Conservation (phyloP, 2,888 invertebrate genomes). For the Apamea monoglypha region DNA sequence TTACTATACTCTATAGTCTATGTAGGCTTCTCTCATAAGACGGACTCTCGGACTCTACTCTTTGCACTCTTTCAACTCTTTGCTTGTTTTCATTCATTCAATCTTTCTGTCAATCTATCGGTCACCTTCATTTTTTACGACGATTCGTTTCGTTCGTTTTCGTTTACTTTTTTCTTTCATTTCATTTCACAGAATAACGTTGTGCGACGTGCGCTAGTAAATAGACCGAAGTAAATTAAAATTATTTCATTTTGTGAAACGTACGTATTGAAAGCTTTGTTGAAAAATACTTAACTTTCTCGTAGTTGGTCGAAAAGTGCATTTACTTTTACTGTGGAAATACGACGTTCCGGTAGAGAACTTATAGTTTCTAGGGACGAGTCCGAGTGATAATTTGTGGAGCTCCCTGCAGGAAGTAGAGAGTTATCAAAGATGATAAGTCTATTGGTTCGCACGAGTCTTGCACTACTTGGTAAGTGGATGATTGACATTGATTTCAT, state of each 20-base stretch:
- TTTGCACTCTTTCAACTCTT: no score
- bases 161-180: slow-evolving; percentile 17
- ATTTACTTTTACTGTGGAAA: slow-evolving; percentile 25
- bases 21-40: no score
- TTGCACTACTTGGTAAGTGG: slow-evolving; percentile 80
- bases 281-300: slow-evolving; percentile 1
- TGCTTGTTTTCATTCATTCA: background rate
- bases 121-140: slow-evolving; percentile 7
- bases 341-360: slow-evolving; percentile 22
- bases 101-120: background rate
- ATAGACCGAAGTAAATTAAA: slow-evolving; percentile 42
- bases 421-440: slow-evolving; percentile 76
- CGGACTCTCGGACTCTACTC: no score
- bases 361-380: slow-evolving; percentile 24
- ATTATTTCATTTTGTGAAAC: slow-evolving; percentile 19
- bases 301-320: slow-evolving; percentile 1
- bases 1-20: no score
- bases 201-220: slow-evolving; percentile 15
- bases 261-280: background rate
- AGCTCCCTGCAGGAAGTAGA: slow-evolving; percentile 71
- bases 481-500: slow-evolving; percentile 44
- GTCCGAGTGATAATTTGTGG: slow-evolving; percentile 59
- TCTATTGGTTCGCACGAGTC: slow-evolving; percentile 74
- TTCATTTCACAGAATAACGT: slow-evolving; percentile 14
- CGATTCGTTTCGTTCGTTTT: slow-evolving; percentile 12